phyloP scores from a whole-genome alignment of 2,113 vertebrate species.

The Scytalopus superciliaris region DNA sequence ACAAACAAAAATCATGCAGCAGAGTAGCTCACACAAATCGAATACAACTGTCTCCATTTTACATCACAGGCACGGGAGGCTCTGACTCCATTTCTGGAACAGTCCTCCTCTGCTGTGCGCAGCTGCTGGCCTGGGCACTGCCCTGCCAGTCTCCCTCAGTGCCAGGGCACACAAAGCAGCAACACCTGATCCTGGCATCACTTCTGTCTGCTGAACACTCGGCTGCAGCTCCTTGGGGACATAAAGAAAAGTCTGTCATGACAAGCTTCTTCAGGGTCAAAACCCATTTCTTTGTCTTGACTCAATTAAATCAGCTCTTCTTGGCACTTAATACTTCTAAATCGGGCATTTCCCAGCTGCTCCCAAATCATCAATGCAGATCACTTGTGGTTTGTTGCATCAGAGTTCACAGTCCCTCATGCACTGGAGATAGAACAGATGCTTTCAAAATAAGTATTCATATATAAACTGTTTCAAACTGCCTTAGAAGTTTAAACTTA shows the following conservation, averaged over 20 bases:
- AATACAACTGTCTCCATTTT: not conserved
- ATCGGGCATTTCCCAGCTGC: conserved; percentile 4
- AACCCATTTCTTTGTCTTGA: conserved; percentile 21
- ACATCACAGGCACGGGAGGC: not conserved
- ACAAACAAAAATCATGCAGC: not conserved
- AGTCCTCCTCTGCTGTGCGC: not conserved
- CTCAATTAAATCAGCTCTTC: conserved; percentile 32
- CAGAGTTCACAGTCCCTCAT: not conserved
- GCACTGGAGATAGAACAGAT: not conserved
- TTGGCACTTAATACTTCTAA: not conserved
- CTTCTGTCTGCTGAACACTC: not conserved
- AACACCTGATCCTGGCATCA: conserved; percentile 57
- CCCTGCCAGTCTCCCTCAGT: not conserved
- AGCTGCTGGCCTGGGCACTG: not conserved
- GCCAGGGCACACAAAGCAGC: not conserved
- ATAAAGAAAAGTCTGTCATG: not conserved
- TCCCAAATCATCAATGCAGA: not conserved
- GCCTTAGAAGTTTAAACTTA: not conserved
- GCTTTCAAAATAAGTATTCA: not conserved
- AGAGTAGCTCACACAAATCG: not conserved
- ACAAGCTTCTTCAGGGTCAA: conserved; percentile 1
- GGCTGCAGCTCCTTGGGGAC: conserved; percentile 10
- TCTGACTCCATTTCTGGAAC: not conserved
- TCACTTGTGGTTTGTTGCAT: not conserved
- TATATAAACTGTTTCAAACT: not conserved